Conservation (phyloP, 2,888 invertebrate genomes). For the Caenorhabditis auriculariae region DNA sequence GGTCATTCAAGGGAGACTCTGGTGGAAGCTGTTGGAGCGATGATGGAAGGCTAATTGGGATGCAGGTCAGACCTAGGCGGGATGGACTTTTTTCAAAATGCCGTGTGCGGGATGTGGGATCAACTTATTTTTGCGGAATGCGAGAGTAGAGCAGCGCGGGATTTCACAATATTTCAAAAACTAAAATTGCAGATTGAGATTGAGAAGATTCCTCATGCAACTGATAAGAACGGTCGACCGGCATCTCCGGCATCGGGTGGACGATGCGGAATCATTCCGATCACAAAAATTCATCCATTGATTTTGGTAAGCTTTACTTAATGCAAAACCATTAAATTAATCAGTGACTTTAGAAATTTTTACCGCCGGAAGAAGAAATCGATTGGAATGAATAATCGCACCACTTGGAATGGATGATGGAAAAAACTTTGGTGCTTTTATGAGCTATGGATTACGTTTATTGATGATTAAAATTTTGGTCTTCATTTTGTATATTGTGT, state of each 20-base stretch:
- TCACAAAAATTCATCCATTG: slow-evolving; percentile 17
- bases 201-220: slow-evolving; percentile 20
- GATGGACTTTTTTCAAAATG: slow-evolving; percentile 9
- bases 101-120: slow-evolving; percentile 8
- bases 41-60: slow-evolving; percentile 18
- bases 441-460: neutral
- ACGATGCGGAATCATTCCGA: slow-evolving; percentile 21
- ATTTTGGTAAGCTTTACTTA: slow-evolving; percentile 29
- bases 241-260: slow-evolving; percentile 26
- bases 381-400: slow-evolving; percentile 25
- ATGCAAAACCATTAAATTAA: slow-evolving; percentile 23
- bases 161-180: slow-evolving; percentile 11
- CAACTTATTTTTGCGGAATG: slow-evolving; percentile 4
- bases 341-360: slow-evolving; percentile 28
- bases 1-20: slow-evolving; percentile 8
- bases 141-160: slow-evolving; percentile 9
- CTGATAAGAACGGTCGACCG: slow-evolving; percentile 18
- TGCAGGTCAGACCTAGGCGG: slow-evolving; percentile 11
- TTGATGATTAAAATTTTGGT: neutral
- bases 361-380: slow-evolving; percentile 26
- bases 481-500: neutral
- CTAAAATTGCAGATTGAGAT: slow-evolving; percentile 15
- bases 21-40: slow-evolving; percentile 20
- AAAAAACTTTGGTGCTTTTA: neutral
- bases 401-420: slow-evolving; percentile 1